A percentile compares a stretch with the other conserved stretches of the same genome.
Conservation (phyloP, 1,140 invertebrate species). For the Tribolium castaneum region DNA sequence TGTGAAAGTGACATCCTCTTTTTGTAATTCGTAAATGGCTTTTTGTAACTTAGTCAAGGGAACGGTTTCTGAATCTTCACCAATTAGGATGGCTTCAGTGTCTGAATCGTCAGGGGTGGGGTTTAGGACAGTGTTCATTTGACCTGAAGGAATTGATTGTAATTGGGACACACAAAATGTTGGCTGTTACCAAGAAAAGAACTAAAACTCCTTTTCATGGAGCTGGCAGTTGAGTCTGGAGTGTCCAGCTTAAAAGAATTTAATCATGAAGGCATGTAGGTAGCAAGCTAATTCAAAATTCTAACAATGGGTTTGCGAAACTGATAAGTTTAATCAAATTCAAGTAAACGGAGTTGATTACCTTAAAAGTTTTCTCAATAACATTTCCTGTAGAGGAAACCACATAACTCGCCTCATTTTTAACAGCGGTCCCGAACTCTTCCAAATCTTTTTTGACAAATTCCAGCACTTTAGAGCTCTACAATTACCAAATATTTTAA, state of each 20-base stretch:
- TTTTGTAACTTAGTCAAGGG: conserved; percentile 66
- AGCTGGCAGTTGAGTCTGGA: conserved; percentile 74
- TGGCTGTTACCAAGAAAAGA: conserved; percentile 72
- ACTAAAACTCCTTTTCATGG: conserved; percentile 77
- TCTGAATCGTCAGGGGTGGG: conserved; percentile 78
- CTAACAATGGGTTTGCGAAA: too few relatives aligned
- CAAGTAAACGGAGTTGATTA: conserved; percentile 55
- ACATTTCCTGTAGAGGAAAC: conserved; percentile 72
- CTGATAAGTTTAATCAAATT: too few relatives aligned
- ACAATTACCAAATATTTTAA: conserved; percentile 56
- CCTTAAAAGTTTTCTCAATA: conserved; percentile 77
- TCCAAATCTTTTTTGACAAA: conserved; percentile 82
- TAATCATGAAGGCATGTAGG: too few relatives aligned
- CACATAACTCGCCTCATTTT: conserved; percentile 75
- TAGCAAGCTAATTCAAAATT: too few relatives aligned
- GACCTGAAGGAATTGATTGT: conserved; percentile 62
- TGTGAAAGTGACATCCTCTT: conserved; percentile 64
- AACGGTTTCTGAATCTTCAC: conserved; percentile 69
- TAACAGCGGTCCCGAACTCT: conserved; percentile 77
- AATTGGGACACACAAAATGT: not conserved
- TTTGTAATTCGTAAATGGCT: conserved; percentile 63
- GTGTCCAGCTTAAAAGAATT: conserved; percentile 72
- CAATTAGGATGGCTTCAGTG: conserved; percentile 73
- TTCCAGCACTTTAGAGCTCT: conserved; percentile 78
- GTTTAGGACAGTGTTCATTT: conserved; percentile 75